Conservation (phyloP, 2,888 invertebrate species). For the Agrilus cyanescens region DNA sequence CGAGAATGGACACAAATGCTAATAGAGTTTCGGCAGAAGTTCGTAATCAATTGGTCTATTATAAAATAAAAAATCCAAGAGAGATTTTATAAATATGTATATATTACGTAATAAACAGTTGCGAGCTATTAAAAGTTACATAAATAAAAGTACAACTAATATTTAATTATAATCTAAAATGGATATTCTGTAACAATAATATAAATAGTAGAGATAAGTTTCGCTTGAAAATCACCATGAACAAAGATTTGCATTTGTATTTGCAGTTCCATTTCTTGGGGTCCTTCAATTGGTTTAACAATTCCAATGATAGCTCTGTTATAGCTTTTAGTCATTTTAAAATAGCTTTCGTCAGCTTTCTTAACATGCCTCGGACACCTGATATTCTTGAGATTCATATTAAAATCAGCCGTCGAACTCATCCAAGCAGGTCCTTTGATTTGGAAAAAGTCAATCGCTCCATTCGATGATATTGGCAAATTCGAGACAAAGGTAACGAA, state of each 20-base stretch:
- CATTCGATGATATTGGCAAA: slow-evolving; percentile 45
- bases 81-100: too few species aligned
- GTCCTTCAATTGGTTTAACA: slow-evolving; percentile 63
- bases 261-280: slow-evolving; percentile 82
- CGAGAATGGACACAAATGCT: too few species aligned
- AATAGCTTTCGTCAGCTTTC: slow-evolving; percentile 30
- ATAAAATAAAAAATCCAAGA: too few species aligned
- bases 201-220: slow-evolving; percentile 73
- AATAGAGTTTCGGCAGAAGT: too few species aligned
- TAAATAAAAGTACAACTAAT: too few species aligned
- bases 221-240: slow-evolving; percentile 61
- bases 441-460: slow-evolving; percentile 69
- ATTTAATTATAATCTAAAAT: slow-evolving; percentile 38
- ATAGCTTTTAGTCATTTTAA: slow-evolving; percentile 32
- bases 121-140: too few species aligned
- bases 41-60: too few species aligned
- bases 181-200: slow-evolving; percentile 77
- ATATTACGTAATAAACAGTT: too few species aligned
- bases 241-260: slow-evolving; percentile 75
- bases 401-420: slow-evolving; percentile 61
- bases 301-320: slow-evolving; percentile 67
- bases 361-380: slow-evolving; percentile 49
- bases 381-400: slow-evolving; percentile 54
- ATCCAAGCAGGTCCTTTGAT: slow-evolving; percentile 71
- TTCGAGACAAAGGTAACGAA: slow-evolving; percentile 87